Conservation (phyloP, 1,140 invertebrate genomes). For the Drosophila nigrodunni region DNA sequence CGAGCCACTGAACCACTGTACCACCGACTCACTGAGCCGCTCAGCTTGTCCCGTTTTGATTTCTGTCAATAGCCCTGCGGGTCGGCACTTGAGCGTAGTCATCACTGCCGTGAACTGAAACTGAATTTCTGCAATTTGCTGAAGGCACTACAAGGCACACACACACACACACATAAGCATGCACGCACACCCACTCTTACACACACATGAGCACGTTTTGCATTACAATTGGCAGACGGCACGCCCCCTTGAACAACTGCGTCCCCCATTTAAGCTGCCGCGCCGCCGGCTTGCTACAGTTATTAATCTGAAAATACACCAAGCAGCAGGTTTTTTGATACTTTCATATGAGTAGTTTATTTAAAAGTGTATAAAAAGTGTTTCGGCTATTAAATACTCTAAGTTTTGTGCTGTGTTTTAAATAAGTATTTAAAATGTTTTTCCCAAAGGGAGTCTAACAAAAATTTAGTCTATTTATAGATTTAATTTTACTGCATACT, state of each 20-base stretch:
- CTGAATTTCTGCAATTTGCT: slow-evolving; percentile 73
- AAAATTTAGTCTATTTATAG: too few relatives aligned
- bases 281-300: slow-evolving; percentile 66
- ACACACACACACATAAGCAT: slow-evolving; percentile 1
- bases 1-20: slow-evolving; percentile 21
- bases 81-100: slow-evolving; percentile 72
- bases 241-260: slow-evolving; percentile 30
- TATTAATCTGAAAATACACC: slow-evolving; percentile 74
- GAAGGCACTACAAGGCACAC: slow-evolving; percentile 35
- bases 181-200: slow-evolving; percentile 32
- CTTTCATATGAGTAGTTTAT: neutral
- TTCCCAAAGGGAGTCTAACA: too few relatives aligned
- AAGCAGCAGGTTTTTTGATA: slow-evolving; percentile 9
- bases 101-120: slow-evolving; percentile 60
- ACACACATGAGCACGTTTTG: slow-evolving; percentile 54
- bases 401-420: too few relatives aligned
- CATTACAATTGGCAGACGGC: slow-evolving; percentile 67
- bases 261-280: slow-evolving; percentile 36
- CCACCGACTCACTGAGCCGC: slow-evolving; percentile 16
- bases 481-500: slow-evolving; percentile 30
- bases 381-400: neutral
- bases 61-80: slow-evolving; percentile 79
- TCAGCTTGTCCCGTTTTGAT: slow-evolving; percentile 65
- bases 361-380: neutral
- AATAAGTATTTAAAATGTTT: too few relatives aligned